Evolutionary conservation across 2,113 vertebrate genomes (phyloP).

Genomic region (Ciconia stormi): DNA sequence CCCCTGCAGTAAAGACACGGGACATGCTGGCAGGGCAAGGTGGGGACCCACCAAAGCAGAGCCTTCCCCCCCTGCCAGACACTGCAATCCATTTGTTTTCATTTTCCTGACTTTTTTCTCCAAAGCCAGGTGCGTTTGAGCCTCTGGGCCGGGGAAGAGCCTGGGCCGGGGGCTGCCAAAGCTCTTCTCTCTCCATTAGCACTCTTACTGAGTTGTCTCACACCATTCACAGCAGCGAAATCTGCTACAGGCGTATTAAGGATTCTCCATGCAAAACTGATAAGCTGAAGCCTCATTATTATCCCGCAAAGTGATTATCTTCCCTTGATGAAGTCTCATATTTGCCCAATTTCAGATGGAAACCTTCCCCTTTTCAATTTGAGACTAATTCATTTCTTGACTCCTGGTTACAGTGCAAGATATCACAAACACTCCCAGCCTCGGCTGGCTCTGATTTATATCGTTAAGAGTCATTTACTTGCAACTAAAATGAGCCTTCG

Average conservation of each 20-base stretch:
- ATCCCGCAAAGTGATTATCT: slow-evolving; percentile 69
- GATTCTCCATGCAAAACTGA: slow-evolving; percentile 65
- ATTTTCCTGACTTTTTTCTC: not conserved
- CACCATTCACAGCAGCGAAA: not conserved
- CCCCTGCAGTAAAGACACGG: rapidly evolving
- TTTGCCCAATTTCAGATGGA: slow-evolving; percentile 69
- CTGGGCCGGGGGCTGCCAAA: rapidly evolving
- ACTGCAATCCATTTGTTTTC: not conserved
- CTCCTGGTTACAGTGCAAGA: slow-evolving; percentile 69
- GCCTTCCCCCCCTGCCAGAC: not conserved
- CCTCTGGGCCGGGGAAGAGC: not conserved
- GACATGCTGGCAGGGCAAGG: not conserved
- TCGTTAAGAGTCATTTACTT: slow-evolving; percentile 72
- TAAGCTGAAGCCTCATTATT: slow-evolving; percentile 69
- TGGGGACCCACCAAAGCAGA: not conserved
- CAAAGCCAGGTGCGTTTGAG: not conserved
- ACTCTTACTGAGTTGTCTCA: slow-evolving; percentile 56
- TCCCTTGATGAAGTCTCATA: slow-evolving; percentile 69
- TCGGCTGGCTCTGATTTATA: slow-evolving; percentile 65
- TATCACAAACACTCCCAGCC: slow-evolving; percentile 56
- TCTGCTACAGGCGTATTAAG: slow-evolving; percentile 40
- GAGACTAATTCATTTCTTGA: slow-evolving; percentile 71
- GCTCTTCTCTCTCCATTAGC: slow-evolving; percentile 12
- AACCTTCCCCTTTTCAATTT: slow-evolving; percentile 68
- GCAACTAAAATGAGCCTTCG: slow-evolving; percentile 70